Evolutionary conservation across 1,140 invertebrate species (phyloP).

Genomic region (Polypedilum pembai): DNA sequence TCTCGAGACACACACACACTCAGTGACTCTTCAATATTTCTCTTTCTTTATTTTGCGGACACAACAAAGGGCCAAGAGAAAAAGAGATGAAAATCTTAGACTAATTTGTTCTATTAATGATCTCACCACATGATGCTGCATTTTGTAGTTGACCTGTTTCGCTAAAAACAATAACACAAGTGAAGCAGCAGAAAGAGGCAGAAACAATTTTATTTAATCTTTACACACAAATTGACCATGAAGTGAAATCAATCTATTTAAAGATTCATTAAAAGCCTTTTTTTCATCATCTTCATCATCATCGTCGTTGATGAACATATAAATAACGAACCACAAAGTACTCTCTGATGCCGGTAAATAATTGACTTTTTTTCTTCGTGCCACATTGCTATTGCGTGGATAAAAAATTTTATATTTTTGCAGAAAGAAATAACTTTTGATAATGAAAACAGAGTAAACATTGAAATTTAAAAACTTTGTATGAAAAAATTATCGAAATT

Average conservation of each 20-base stretch:
- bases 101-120: constrained; percentile 26
- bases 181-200: neutral
- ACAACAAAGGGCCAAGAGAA: neutral
- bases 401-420: no score
- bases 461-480: no score
- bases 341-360: neutral
- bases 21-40: neutral
- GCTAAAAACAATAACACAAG: neutral
- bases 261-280: neutral
- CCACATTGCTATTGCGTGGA: neutral
- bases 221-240: constrained; percentile 8
- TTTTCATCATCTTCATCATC: neutral
- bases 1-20: no score
- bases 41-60: neutral
- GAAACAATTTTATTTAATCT: constrained; percentile 20
- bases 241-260: constrained; percentile 19
- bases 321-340: constrained; percentile 7
- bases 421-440: no score
- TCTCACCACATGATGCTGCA: constrained; percentile 1
- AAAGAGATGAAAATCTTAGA: neutral
- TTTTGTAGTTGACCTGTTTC: neutral
- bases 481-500: no score
- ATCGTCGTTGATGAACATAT: neutral
- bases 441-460: no score
- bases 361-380: neutral